phyloP scores from a whole-genome alignment of 2,888 invertebrate species.

The Lapara coniferarum region DNA sequence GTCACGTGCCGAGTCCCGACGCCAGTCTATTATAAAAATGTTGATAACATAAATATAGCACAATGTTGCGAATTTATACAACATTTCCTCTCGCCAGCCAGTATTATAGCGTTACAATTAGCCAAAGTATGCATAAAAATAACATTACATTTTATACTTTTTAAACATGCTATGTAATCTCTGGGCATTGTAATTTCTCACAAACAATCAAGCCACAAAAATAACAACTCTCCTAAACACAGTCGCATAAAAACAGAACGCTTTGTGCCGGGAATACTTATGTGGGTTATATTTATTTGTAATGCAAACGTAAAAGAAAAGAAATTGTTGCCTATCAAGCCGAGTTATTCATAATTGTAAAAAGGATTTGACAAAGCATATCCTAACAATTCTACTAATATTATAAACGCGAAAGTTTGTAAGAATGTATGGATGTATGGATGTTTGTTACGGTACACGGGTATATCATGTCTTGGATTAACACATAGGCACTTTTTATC shows the following conservation, averaged over 20 bases:
- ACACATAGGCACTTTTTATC: too few species aligned
- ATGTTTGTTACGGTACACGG: too few species aligned
- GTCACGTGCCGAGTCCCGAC: slow-evolving; percentile 50
- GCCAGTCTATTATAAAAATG: slow-evolving; percentile 41
- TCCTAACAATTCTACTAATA: too few species aligned
- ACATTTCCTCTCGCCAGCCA: background rate
- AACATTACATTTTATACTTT: background rate
- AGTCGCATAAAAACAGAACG: background rate
- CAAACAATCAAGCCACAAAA: background rate
- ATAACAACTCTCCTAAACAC: slow-evolving; percentile 1
- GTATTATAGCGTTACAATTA: background rate
- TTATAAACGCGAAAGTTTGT: too few species aligned
- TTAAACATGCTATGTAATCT: background rate
- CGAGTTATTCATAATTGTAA: slow-evolving; percentile 12
- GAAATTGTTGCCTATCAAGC: background rate
- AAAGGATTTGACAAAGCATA: slow-evolving; percentile 16
- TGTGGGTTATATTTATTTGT: slow-evolving; percentile 13
- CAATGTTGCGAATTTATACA: background rate
- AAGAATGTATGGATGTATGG: too few species aligned
- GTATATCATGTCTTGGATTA: too few species aligned
- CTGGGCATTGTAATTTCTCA: background rate
- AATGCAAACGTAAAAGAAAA: slow-evolving; percentile 16
- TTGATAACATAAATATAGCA: slow-evolving; percentile 24
- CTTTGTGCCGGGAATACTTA: slow-evolving; percentile 6
- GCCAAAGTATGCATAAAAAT: background rate